These are phyloP conservation scores for Drosophila melanogaster DNA, from an alignment of 1,140 invertebrate genomes.

Conservation along the genomic window Release_6_plus_ISO1_MT NT_033779.5:11321001-11321500, in stretches of 20 bases:
- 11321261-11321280: slow-evolving; percentile 76
- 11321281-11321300: slow-evolving; percentile 84
- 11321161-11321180: slow-evolving; percentile 18
- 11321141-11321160: neutral
- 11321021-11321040: slow-evolving; percentile 74
- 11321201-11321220: slow-evolving; percentile 68
- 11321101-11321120: slow-evolving; percentile 40
- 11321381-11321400: slow-evolving; percentile 26
- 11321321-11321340: slow-evolving; percentile 25
- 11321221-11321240: slow-evolving; percentile 2
- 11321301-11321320: slow-evolving; percentile 71
- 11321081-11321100: slow-evolving; percentile 14
- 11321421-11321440: slow-evolving; percentile 46
- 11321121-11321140: slow-evolving; percentile 38
- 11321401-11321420: slow-evolving; percentile 77
- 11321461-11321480: slow-evolving; percentile 44
- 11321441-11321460: slow-evolving; percentile 41
- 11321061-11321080: slow-evolving; percentile 66
- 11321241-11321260: slow-evolving; percentile 74
- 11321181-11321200: slow-evolving; percentile 39
- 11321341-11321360: slow-evolving; percentile 42
- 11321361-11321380: slow-evolving; percentile 81
- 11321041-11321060: slow-evolving; percentile 60
- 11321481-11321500: neutral
- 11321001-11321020: slow-evolving; percentile 64